phyloP scores from a whole-genome alignment of 2,113 vertebrate genomes.

The Neolamprologus sp. region DNA sequence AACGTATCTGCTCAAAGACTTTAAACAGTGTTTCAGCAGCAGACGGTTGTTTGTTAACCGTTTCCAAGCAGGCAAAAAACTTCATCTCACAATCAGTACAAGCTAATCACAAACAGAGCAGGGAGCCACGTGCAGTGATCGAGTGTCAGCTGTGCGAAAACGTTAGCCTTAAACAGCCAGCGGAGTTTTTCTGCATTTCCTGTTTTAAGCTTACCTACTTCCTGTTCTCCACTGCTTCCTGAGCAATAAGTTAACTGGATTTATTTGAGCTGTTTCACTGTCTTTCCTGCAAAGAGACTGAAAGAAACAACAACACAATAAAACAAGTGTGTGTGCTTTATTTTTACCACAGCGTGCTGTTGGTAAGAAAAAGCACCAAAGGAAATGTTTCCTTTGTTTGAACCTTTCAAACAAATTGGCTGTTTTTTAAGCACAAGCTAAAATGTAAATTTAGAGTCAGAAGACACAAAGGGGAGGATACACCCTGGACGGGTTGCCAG shows the following conservation, averaged over 20 bases:
- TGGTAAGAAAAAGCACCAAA: background rate
- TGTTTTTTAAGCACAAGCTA: background rate
- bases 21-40: background rate
- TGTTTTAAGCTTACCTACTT: background rate
- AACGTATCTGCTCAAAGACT: background rate
- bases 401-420: background rate
- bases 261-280: background rate
- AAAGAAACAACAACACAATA: background rate
- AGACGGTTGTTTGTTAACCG: background rate
- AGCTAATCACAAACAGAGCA: background rate
- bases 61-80: background rate
- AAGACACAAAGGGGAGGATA: background rate
- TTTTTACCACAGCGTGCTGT: background rate
- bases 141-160: background rate
- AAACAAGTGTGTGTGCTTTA: background rate
- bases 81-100: background rate
- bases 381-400: background rate
- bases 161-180: background rate
- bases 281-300: background rate
- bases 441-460: background rate
- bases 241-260: background rate
- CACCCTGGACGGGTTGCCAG: background rate
- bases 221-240: background rate
- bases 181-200: background rate
- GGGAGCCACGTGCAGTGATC: background rate